Percentiles rank a stretch among this genome's conserved stretches.
phyloP scores from a whole-genome alignment of 2,888 invertebrate genomes.

The Drosophila buzzatii region DNA sequence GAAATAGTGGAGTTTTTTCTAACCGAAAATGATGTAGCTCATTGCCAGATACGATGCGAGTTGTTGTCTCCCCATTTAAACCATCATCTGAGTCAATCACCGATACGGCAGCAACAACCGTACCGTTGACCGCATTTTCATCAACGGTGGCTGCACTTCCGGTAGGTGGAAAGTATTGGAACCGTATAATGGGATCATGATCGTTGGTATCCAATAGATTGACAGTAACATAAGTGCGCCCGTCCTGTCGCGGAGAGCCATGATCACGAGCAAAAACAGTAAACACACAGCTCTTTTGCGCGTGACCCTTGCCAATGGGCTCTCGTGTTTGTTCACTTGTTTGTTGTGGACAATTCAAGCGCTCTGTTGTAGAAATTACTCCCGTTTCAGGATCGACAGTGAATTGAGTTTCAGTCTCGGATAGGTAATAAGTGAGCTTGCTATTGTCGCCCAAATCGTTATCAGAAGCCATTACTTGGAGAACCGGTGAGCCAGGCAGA shows the following conservation, averaged over 20 bases:
- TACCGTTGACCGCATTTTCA: slow-evolving; percentile 95
- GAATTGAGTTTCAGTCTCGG: slow-evolving; percentile 94
- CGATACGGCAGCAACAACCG: slow-evolving; percentile 96
- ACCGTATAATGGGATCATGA: slow-evolving; percentile 96
- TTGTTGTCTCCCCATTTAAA: slow-evolving; percentile 94
- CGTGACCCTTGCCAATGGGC: slow-evolving; percentile 84
- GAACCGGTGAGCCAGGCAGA: slow-evolving; percentile 94
- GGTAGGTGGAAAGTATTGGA: slow-evolving; percentile 93
- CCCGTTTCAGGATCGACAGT: slow-evolving; percentile 96
- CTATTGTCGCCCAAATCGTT: slow-evolving; percentile 97
- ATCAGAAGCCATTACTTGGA: slow-evolving; percentile 97
- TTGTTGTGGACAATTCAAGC: slow-evolving; percentile 92
- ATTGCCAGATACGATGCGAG: slow-evolving; percentile 95
- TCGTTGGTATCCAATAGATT: slow-evolving; percentile 97
- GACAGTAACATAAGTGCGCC: slow-evolving; percentile 96
- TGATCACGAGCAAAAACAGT: slow-evolving; percentile 97
- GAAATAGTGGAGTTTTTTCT: slow-evolving; percentile 93
- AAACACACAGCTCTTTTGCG: slow-evolving; percentile 96
- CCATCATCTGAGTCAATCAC: slow-evolving; percentile 97
- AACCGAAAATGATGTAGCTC: slow-evolving; percentile 95
- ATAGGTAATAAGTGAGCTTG: slow-evolving; percentile 95
- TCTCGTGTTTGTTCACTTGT: slow-evolving; percentile 87
- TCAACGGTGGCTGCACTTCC: slow-evolving; percentile 96
- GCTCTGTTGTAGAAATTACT: slow-evolving; percentile 93
- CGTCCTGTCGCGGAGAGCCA: slow-evolving; percentile 95